Base-by-base conservation (phyloP, 2,797 vertebrate genomes). In the Anableps anableps region DNA sequence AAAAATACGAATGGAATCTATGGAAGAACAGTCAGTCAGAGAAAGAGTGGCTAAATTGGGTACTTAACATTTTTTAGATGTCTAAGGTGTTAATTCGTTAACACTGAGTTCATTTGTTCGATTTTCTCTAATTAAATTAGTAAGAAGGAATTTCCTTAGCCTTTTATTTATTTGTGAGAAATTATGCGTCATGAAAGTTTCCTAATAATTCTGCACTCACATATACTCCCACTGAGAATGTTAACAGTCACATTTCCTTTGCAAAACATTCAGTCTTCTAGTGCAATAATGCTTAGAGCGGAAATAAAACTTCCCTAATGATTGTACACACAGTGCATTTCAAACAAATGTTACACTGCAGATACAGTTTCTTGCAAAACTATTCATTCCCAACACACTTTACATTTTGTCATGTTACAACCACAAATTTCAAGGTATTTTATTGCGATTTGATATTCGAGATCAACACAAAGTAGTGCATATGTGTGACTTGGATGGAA, bases 41-140 rank as follows among this genome's bases (percentile, higher is more conserved):
- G 58, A 31, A 36, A 53, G 19, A 36, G 36, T 13, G 21, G 64
- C 10, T 38, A 11, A 1, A 41, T 26, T 41, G 64, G 21, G 34
- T 26, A 68, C 26, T 68, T 68, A 45, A 45, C 41, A 14, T 71
- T 43, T 13, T 68, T n/a, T n/a, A 14, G 11, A 45, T 7, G 41
- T 43, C 41, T 29, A 29, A 71, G 47, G 26, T n/a, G 36, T 38
- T 66, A 29, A 62, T 62, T 66, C 38, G 31, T 70, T 43, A 16
- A 70, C 41, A 17, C 23, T 16, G 38, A 23, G 36, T 68, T 23
- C 21, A 43, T 6, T 71, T 71, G 41, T 45, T 71, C 13, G 41
- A 71, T 71, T 45, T 45, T 71, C 41, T 71, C 68, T 71, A 47
- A 71, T 29, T 45, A 45, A n/a, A 71, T 71, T 23, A 66, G 36